These are phyloP conservation scores for Drosophila melanosoma DNA, from an alignment of 2,888 invertebrate genomes.

Conservation along the genomic window DNA sequence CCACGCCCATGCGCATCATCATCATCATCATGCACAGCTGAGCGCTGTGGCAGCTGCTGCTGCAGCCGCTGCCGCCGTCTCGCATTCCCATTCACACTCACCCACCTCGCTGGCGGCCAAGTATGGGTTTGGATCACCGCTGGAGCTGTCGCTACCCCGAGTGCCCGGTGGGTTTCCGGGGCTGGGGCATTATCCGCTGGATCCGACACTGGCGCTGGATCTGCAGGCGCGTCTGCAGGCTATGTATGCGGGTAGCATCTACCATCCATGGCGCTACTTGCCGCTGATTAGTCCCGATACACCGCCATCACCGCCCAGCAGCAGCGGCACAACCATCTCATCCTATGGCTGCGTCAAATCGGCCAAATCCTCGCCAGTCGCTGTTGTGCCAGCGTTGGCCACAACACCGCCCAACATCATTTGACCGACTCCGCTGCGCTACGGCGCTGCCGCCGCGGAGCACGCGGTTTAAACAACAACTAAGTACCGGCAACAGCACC, in stretches of 20 bases:
- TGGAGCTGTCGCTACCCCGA: constrained; percentile 83
- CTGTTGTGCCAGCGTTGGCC: constrained; percentile 58
- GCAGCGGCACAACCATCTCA: constrained; percentile 80
- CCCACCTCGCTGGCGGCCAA: constrained; percentile 74
- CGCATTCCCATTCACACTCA: constrained; percentile 58
- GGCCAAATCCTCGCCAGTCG: constrained; percentile 83
- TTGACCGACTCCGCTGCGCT: constrained; percentile 86
- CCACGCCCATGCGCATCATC: constrained; percentile 57
- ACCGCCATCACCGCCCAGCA: constrained; percentile 85
- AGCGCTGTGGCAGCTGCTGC: constrained; percentile 68
- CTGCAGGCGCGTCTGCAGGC: constrained; percentile 85
- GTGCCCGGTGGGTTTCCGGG: constrained; percentile 77
- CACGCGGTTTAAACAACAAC: constrained; percentile 76
- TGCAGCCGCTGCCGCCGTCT: constrained; percentile 52
- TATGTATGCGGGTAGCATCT: constrained; percentile 84
- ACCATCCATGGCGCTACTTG: constrained; percentile 85
- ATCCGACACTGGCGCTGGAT: constrained; percentile 84
- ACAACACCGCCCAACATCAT: constrained; percentile 84
- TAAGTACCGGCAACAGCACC: constrained; percentile 13
- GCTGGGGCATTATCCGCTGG: constrained; percentile 83
- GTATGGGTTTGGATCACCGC: constrained; percentile 83
- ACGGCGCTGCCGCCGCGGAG: constrained; percentile 83
- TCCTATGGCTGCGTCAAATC: constrained; percentile 84
- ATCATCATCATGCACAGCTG: constrained; percentile 70
- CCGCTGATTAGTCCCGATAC: constrained; percentile 84